phyloP scores from a whole-genome alignment of 2,797 vertebrate genomes.

The Danionella dracula region DNA sequence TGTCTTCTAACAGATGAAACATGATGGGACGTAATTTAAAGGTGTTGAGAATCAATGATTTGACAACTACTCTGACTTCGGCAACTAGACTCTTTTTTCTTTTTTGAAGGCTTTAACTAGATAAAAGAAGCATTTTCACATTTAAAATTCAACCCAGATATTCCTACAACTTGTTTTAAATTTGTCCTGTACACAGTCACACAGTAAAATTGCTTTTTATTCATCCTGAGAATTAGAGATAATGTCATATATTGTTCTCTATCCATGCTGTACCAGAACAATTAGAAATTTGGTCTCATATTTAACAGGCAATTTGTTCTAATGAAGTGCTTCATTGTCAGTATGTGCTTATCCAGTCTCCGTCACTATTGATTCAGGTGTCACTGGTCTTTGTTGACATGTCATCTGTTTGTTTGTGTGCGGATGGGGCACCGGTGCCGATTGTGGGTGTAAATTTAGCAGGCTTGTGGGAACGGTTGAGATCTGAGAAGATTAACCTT shows the following conservation, averaged over 20 bases:
- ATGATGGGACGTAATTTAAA: too few species aligned
- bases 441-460: conserved; percentile 1
- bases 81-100: too few species aligned
- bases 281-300: not conserved
- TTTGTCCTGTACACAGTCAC: too few species aligned
- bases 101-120: too few species aligned
- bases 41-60: too few species aligned
- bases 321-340: conserved; percentile 11
- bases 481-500: too few species aligned
- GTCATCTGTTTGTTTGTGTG: conserved; percentile 13
- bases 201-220: not conserved
- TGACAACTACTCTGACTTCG: too few species aligned
- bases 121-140: too few species aligned
- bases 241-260: not conserved
- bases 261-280: not conserved
- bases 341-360: conserved; percentile 5
- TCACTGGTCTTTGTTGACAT: conserved; percentile 14
- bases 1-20: too few species aligned
- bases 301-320: not conserved
- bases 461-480: not conserved
- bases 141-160: too few species aligned
- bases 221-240: not conserved
- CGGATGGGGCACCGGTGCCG: conserved; percentile 2
- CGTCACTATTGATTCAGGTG: conserved; percentile 25
- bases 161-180: too few species aligned